Conservation (phyloP, 1,140 invertebrate species). For the Daktulosphaira vitifoliae region DNA sequence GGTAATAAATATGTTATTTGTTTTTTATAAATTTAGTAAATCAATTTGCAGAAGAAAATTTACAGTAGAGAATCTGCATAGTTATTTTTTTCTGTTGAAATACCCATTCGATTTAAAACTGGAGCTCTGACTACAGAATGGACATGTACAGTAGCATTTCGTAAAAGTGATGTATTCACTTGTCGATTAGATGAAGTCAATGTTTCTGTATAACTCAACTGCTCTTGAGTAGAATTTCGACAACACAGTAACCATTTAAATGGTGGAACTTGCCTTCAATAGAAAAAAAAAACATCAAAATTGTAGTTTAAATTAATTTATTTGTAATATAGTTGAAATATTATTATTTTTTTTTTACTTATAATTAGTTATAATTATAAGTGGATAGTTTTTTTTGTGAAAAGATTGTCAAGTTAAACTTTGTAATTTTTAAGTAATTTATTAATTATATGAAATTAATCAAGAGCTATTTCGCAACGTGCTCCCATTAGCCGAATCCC, state of each 20-base stretch:
- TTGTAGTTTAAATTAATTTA: background rate
- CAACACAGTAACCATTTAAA: conserved; percentile 34
- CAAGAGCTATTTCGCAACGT: too few species aligned
- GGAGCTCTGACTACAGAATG: conserved; percentile 30
- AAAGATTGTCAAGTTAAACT: too few species aligned
- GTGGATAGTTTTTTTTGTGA: too few species aligned
- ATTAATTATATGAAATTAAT: too few species aligned
- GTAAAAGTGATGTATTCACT: conserved; percentile 25
- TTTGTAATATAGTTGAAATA: too few species aligned
- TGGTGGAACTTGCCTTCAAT: conserved; percentile 34
- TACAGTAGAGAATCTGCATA: conserved; percentile 26
- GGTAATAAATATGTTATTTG: too few species aligned
- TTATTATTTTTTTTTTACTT: too few species aligned
- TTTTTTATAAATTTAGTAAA: too few species aligned
- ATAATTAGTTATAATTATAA: too few species aligned
- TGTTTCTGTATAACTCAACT: conserved; percentile 34
- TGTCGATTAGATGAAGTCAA: conserved; percentile 34
- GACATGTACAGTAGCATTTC: conserved; percentile 22
- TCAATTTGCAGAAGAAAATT: background rate
- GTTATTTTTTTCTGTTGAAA: conserved; percentile 21
- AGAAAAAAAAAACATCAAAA: background rate
- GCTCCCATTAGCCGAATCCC: too few species aligned
- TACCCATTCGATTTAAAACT: conserved; percentile 13
- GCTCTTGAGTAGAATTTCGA: conserved; percentile 26
- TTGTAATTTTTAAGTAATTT: too few species aligned